Conservation (phyloP, 1,140 invertebrate genomes). For the Alviniconcha marisindica region DNA sequence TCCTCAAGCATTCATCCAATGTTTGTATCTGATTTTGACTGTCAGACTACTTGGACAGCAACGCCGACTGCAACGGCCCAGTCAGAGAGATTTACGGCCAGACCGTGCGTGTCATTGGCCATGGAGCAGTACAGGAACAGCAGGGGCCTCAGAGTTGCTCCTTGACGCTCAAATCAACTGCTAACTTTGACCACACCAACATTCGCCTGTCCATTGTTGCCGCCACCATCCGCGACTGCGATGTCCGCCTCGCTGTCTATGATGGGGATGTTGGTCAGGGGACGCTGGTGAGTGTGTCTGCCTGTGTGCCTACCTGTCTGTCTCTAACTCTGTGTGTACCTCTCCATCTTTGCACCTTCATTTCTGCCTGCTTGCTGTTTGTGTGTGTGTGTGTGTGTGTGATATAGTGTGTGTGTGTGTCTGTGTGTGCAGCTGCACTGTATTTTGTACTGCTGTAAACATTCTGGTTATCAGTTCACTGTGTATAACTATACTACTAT, state of each 20-base stretch:
- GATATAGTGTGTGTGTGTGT: slow-evolving; percentile 2
- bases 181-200: slow-evolving; percentile 38
- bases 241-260: slow-evolving; percentile 50
- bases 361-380: too few relatives aligned
- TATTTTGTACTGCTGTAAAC: too few relatives aligned
- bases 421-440: not conserved
- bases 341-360: too few relatives aligned
- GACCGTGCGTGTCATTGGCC: slow-evolving; percentile 34
- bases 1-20: too few relatives aligned
- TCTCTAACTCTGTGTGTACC: too few relatives aligned
- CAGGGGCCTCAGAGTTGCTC: slow-evolving; percentile 33
- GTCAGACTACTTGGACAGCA: slow-evolving; percentile 55
- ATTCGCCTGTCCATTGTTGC: slow-evolving; percentile 42
- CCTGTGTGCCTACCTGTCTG: too few relatives aligned
- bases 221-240: slow-evolving; percentile 47
- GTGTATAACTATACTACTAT: too few relatives aligned
- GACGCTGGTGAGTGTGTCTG: slow-evolving; percentile 46
- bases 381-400: not conserved
- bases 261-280: slow-evolving; percentile 45
- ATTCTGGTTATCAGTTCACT: too few relatives aligned
- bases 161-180: slow-evolving; percentile 41
- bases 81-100: slow-evolving; percentile 44
- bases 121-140: slow-evolving; percentile 23
- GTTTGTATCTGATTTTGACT: too few relatives aligned
- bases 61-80: slow-evolving; percentile 53